Base-by-base conservation (phyloP, 2,888 invertebrate genomes). In the Branchipolynoe longqiensis region DNA sequence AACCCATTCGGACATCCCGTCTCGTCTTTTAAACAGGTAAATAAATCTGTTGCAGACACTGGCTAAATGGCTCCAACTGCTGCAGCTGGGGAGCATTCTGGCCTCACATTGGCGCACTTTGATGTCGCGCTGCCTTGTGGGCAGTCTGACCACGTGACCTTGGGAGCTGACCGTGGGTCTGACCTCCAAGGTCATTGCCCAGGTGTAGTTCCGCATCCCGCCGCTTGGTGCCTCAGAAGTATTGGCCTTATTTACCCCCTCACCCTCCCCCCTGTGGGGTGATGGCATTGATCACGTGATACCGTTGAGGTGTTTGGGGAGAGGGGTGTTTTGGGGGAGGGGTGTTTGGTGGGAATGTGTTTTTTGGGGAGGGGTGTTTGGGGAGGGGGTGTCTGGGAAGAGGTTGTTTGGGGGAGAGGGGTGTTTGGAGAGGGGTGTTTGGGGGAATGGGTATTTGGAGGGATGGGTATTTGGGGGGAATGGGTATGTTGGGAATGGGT, bases 131-230 rank as follows among this genome's bases (percentile, higher is more conserved):
- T 4, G 25, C 62, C 8, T 38, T 8, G 36, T 22, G 38, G 69
- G 69, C 69, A 69, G 69, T 36, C 12, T 69, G 69, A 62, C 33
- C 69, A 3, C 25, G 25, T 69, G 69, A 69, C 69, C 69, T 38
- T 69, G 36, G n/a, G n/a, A n/a, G 14, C 38, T 69, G 36, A 69
- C 69, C 69, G 14, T 69, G 69, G 22, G 36, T 38, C 36, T 69
- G 69, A 69, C 69, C 69, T 69, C 25, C 69, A 31, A 69, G 69
- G 69, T 69, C 69, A 69, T 12, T 22, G 6, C 69, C 36, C 12
- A 22, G 33, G 8, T 22, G 36, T 1, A 22, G 22, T 14, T 33
- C n/a, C 14, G 69, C 33, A 33, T 38, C 36, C 69, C n/a, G 69
- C 14, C 33, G 25, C 22, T 33, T 4, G 62, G 14, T 69, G 33